Evolutionary conservation across 92 coral and sea anemone genomes (phyloP), one percentile per base, ranked within the genome.

Genomic region (Phymanthus crucifer): DNA sequence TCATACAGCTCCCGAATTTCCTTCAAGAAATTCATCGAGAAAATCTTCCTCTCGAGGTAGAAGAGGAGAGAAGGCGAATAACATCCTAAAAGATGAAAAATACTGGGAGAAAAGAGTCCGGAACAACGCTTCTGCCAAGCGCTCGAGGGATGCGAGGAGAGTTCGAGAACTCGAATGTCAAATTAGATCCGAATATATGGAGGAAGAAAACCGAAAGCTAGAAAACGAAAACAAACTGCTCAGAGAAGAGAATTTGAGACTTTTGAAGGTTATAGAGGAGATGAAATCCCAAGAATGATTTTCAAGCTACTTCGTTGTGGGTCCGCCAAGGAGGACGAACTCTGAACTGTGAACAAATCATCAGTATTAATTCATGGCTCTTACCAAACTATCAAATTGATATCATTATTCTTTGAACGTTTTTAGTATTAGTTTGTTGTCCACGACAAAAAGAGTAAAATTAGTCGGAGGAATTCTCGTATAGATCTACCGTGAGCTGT

Each of bases 91-190:
- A 83, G 97, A 92, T 64, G 90, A 85, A 7, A 86, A 93, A 40
- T 92, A 92, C 47, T 92, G 97, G 97, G 97, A 92, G 70, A 92
- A 92, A 73, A 56, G 97, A 54, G 92, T 90, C 37, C 56, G 97
- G 66, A 92, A 92, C 83, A 92, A 92, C 46, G 97, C 97, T 3
- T 92, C 97, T 19, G 97, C 97, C 2, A 92, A 92, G 38, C 94
- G 97, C 6, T 92, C 97, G 21, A 82, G 97, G 67, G 97, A 92
- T 78, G 97, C 97, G 2, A 82, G 97, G 1, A 85, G 97, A 37
- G 97, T 92, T 36, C 92, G 97, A 31, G 97, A 92, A 90, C 90
- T 92, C 9, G 97, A 92, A 80, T 91, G 95, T 68, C 97, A 92
- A 70, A 92, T 92, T 54, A 89, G 97, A 23, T 94, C 97, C 2